phyloP scores from a whole-genome alignment of 2,113 vertebrate species.

The Gila orcuttii region DNA sequence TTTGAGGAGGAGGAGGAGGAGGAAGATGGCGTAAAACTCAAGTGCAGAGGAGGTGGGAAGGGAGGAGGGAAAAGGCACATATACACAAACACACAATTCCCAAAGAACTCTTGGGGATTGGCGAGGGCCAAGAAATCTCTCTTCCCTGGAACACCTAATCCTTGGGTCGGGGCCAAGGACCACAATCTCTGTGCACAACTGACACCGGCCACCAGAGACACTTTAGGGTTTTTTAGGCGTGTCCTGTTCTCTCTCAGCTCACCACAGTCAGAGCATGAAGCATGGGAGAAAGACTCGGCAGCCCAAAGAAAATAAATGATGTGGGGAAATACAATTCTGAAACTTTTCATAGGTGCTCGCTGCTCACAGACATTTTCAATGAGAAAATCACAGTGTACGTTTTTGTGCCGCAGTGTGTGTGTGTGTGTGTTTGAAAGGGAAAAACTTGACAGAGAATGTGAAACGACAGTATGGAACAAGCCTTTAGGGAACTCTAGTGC shows the following conservation, averaged over 20 bases:
- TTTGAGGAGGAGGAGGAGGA: constrained; percentile 42
- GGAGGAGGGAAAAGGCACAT: constrained; percentile 48
- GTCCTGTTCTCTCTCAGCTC: constrained; percentile 83
- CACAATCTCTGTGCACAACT: constrained; percentile 81
- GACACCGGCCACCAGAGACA: constrained; percentile 85
- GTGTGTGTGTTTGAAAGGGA: neutral
- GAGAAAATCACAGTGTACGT: constrained; percentile 77
- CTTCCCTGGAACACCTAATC: constrained; percentile 91
- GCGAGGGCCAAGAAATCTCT: constrained; percentile 79
- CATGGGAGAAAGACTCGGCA: constrained; percentile 72
- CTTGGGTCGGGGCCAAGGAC: constrained; percentile 86
- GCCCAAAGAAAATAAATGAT: constrained; percentile 89
- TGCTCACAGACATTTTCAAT: constrained; percentile 78
- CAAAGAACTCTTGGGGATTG: constrained; percentile 77
- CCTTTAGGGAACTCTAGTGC: constrained; percentile 10
- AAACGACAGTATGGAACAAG: constrained; percentile 17
- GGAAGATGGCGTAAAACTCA: constrained; percentile 47
- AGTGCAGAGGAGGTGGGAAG: constrained; percentile 50
- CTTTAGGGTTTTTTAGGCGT: constrained; percentile 88
- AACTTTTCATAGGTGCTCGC: constrained; percentile 84
- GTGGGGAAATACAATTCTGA: constrained; percentile 79
- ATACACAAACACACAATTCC: constrained; percentile 75
- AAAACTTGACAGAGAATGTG: constrained; percentile 30
- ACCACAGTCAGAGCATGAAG: constrained; percentile 83
- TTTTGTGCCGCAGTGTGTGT: neutral